These are phyloP conservation scores for Sebastes matsubarae DNA, from an alignment of 2,797 vertebrate species.

Conservation along the genomic window DNA sequence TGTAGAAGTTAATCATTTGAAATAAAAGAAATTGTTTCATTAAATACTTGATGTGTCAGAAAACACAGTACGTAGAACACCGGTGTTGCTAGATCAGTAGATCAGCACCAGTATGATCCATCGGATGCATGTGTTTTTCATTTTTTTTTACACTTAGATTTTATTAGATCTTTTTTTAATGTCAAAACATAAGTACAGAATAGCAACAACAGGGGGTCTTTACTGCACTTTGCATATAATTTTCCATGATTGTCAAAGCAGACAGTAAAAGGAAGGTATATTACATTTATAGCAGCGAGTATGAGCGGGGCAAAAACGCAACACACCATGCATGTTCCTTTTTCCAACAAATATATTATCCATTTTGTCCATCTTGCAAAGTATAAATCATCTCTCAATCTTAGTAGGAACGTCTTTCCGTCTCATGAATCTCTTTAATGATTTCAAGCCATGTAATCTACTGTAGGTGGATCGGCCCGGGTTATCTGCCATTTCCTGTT, in stretches of 20 bases:
- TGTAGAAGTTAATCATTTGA: background rate
- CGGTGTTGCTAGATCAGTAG: background rate
- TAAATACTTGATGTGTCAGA: background rate
- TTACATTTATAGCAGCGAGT: too few species aligned
- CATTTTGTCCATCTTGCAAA: background rate
- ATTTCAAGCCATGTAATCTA: too few species aligned
- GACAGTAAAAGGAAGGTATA: background rate
- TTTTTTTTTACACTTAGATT: background rate
- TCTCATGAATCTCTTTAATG: background rate
- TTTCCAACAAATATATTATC: background rate
- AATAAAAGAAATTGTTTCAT: background rate
- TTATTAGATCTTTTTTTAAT: background rate
- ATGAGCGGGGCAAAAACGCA: background rate
- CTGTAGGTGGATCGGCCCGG: background rate
- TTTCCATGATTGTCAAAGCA: background rate
- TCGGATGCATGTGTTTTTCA: background rate
- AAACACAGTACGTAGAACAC: background rate
- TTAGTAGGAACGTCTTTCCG: accelerated
- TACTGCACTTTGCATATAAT: background rate
- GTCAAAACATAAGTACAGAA: background rate
- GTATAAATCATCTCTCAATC: background rate
- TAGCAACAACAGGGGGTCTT: background rate
- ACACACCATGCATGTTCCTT: background rate
- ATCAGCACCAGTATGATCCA: background rate
- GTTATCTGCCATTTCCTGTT: too few species aligned